phyloP scores from a whole-genome alignment of 1,140 invertebrate genomes.

The Amyelois transitella region DNA sequence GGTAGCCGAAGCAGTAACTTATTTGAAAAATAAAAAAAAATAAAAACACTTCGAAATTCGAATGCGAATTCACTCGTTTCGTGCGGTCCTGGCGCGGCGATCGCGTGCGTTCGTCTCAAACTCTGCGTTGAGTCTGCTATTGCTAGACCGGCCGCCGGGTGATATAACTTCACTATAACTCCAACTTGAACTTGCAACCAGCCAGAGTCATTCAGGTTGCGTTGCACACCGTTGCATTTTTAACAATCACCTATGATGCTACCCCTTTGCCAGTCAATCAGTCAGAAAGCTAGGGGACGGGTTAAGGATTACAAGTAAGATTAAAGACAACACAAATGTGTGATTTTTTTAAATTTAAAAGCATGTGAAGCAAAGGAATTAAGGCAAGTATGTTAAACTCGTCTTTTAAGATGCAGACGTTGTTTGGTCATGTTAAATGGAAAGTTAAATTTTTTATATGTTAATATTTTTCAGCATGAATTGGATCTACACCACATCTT shows the following conservation, averaged over 20 bases:
- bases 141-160: constrained; percentile 23
- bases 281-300: neutral
- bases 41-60: constrained; percentile 30
- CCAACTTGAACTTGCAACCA: constrained; percentile 57
- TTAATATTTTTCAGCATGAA: too few relatives aligned
- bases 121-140: constrained; percentile 47
- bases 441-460: too few relatives aligned
- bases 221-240: constrained; percentile 56
- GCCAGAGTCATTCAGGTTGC: constrained; percentile 54
- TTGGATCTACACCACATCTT: too few relatives aligned
- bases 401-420: too few relatives aligned
- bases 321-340: too few relatives aligned
- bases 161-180: too few relatives aligned
- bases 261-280: constrained; percentile 4
- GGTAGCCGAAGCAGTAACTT: constrained; percentile 20
- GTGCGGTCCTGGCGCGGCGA: constrained; percentile 18
- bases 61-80: constrained; percentile 36
- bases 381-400: neutral
- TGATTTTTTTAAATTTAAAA: too few relatives aligned
- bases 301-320: neutral
- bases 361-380: neutral
- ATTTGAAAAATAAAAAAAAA: constrained; percentile 20
- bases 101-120: constrained; percentile 42
- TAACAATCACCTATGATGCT: constrained; percentile 19
- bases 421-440: too few relatives aligned